Conservation (phyloP, 1,140 invertebrate species). For the Trissolcus basalis region DNA sequence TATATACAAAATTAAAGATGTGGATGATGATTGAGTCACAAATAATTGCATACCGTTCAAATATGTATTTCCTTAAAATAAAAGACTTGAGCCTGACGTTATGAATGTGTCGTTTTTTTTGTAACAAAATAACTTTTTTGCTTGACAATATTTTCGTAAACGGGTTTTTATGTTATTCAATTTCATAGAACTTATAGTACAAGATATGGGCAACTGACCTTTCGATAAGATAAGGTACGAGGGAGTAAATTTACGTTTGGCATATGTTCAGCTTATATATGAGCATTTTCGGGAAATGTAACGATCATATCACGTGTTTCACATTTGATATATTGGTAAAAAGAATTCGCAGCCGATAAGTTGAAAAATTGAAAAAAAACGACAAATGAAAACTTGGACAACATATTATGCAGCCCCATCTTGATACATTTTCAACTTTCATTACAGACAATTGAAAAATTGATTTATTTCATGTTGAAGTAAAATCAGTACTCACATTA, state of each 20-base stretch:
- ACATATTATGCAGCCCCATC: no score
- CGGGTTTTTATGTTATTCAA: conserved; percentile 70
- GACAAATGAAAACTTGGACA: no score
- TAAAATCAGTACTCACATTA: no score
- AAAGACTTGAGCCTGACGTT: background rate
- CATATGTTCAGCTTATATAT: conserved; percentile 74
- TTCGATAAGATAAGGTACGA: conserved; percentile 71
- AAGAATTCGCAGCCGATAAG: conserved; percentile 49
- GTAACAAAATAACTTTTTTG: background rate
- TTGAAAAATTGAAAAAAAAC: conserved; percentile 44
- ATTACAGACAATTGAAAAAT: no score
- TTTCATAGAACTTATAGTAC: conserved; percentile 73
- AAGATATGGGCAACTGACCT: conserved; percentile 67
- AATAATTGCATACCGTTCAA: no score
- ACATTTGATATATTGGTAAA: conserved; percentile 55
- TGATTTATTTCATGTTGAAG: no score
- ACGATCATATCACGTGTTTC: conserved; percentile 73
- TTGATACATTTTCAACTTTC: no score
- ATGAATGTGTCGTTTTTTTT: background rate
- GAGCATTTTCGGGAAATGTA: conserved; percentile 76
- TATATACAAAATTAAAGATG: conserved; percentile 42
- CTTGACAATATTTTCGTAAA: background rate
- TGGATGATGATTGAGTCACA: no score
- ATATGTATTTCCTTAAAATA: no score
- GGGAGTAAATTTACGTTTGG: conserved; percentile 71